Evolutionary conservation across 2,888 invertebrate species (phyloP).

Genomic region (Chromoteleia sp.): DNA sequence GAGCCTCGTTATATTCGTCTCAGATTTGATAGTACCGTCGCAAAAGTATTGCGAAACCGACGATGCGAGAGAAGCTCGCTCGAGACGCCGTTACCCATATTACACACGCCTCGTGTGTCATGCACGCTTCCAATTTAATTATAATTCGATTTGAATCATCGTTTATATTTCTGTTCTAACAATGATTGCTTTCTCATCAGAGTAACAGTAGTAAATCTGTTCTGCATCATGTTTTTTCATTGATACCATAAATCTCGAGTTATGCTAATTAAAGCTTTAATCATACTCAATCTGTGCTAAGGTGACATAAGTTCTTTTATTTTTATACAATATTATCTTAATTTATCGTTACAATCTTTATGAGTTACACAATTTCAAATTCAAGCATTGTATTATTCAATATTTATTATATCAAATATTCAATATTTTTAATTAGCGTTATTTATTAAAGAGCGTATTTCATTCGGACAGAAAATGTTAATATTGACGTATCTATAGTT

Average conservation of each 20-base stretch:
- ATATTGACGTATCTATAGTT: too few species aligned
- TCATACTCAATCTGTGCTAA: not conserved
- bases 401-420: too few species aligned
- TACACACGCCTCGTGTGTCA: slow-evolving; percentile 39
- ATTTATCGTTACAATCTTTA: not conserved
- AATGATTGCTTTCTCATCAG: slow-evolving; percentile 26
- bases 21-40: too few species aligned
- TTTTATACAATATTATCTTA: slow-evolving; percentile 3
- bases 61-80: too few species aligned
- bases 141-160: slow-evolving; percentile 29
- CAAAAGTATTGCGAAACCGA: too few species aligned
- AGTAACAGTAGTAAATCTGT: slow-evolving; percentile 15
- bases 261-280: slow-evolving; percentile 19
- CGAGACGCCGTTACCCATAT: too few species aligned
- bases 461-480: too few species aligned
- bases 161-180: not conserved
- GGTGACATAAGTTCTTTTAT: slow-evolving; percentile 30
- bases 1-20: too few species aligned
- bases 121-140: slow-evolving; percentile 19
- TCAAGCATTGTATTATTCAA: too few species aligned
- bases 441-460: too few species aligned
- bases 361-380: too few species aligned
- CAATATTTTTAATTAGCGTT: too few species aligned
- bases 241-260: slow-evolving; percentile 20
- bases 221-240: slow-evolving; percentile 26